These are phyloP conservation scores for Anthopleura sola DNA, from an alignment of 64 coral and sea anemone genomes.

Conservation along the genomic window DNA sequence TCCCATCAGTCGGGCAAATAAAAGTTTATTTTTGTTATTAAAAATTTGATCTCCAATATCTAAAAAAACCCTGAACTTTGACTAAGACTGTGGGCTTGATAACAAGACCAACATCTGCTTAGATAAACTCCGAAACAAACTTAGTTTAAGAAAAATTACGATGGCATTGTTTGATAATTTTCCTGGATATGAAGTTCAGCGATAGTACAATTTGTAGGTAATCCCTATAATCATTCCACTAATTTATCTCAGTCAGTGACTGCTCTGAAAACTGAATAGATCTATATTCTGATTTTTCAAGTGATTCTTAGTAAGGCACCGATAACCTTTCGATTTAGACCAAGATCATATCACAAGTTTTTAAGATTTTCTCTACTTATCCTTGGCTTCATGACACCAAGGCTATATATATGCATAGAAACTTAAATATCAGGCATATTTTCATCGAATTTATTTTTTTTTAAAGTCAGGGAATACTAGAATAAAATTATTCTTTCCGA, in stretches of 20 bases:
- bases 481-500: background rate
- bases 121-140: background rate
- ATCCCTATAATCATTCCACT: conserved; percentile 8
- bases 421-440: background rate
- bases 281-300: conserved; percentile 23
- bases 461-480: background rate
- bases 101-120: background rate
- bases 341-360: conserved; percentile 6
- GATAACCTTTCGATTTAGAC: conserved; percentile 16
- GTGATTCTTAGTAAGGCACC: background rate
- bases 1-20: background rate
- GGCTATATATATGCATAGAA: background rate
- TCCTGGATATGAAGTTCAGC: background rate
- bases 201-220: background rate
- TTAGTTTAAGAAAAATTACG: background rate
- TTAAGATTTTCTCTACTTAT: conserved; percentile 16
- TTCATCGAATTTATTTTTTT: background rate
- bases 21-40: background rate
- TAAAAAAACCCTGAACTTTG: conserved; percentile 8
- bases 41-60: background rate
- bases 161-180: background rate
- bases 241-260: conserved; percentile 4
- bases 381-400: background rate
- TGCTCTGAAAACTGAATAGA: background rate
- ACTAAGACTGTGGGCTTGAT: background rate